Conservation (phyloP, 2,888 invertebrate species). For the Trichogramma evanescens region DNA sequence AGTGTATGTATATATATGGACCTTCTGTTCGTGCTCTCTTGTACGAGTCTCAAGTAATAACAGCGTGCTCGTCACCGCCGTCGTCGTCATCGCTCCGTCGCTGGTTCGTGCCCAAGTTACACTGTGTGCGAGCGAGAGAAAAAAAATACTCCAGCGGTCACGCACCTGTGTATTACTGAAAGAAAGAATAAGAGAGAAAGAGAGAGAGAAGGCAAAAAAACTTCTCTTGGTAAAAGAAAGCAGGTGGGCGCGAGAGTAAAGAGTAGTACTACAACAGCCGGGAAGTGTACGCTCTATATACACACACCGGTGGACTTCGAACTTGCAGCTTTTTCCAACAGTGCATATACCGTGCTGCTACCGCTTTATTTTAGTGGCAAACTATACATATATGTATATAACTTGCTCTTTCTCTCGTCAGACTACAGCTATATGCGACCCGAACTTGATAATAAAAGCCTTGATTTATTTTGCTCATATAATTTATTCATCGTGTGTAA, state of each 20-base stretch:
- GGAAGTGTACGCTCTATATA: not conserved
- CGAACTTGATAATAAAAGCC: too few species aligned
- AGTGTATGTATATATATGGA: not conserved
- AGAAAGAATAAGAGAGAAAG: constrained; percentile 27
- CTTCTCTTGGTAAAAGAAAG: too few species aligned
- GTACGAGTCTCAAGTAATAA: constrained; percentile 24
- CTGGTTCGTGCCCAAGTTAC: constrained; percentile 34
- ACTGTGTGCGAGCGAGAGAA: constrained; percentile 2
- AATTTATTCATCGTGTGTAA: too few species aligned
- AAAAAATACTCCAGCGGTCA: constrained; percentile 35
- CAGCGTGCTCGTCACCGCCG: constrained; percentile 11
- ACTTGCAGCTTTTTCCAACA: constrained; percentile 18
- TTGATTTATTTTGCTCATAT: too few species aligned
- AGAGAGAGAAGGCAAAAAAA: constrained; percentile 17
- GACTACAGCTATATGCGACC: too few species aligned
- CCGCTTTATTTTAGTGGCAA: too few species aligned
- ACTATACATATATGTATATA: too few species aligned
- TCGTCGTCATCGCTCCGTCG: too few species aligned
- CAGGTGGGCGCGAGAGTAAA: too few species aligned
- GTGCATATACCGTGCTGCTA: too few species aligned
- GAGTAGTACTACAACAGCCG: not conserved
- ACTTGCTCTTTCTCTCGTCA: too few species aligned
- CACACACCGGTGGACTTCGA: constrained; percentile 1
- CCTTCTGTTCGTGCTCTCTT: not conserved
- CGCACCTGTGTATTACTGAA: constrained; percentile 27